phyloP scores from a whole-genome alignment of 2,797 vertebrate species.

The Falco novaeseelandiae region DNA sequence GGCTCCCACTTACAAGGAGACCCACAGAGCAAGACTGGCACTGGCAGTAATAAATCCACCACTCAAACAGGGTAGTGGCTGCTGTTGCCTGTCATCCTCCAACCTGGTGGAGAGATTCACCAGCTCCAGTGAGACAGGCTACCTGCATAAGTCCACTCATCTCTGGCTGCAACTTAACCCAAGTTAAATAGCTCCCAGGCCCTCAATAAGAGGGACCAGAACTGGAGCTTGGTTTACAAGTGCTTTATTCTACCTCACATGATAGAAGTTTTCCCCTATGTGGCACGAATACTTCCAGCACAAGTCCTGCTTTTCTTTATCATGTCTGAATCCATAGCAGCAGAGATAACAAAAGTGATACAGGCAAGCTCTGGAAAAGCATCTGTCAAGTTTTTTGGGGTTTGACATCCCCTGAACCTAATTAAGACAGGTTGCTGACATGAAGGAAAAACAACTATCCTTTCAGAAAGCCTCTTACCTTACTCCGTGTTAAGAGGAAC shows the following conservation, averaged over 20 bases:
- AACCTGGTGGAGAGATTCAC: not conserved
- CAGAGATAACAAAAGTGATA: not conserved
- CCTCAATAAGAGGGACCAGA: not conserved
- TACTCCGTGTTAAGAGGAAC: not conserved
- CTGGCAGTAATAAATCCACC: not conserved
- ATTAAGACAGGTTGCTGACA: not conserved
- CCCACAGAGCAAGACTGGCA: not conserved
- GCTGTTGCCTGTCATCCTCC: not conserved
- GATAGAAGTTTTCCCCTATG: not conserved
- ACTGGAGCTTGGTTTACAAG: not conserved
- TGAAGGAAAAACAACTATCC: not conserved
- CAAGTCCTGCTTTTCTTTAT: not conserved
- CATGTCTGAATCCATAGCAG: not conserved
- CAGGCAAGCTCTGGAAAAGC: not conserved
- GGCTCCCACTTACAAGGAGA: not conserved
- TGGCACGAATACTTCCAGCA: not conserved
- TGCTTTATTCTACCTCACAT: not conserved
- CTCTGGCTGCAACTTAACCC: not conserved
- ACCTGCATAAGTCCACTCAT: not conserved
- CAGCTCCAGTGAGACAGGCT: not conserved
- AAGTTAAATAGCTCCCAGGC: not conserved
- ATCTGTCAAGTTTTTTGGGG: not conserved
- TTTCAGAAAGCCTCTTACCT: not conserved
- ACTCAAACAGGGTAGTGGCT: not conserved
- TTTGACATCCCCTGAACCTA: not conserved